Base-by-base conservation (phyloP, 2,797 vertebrate genomes). In the Chaetophractus vellerosus region DNA sequence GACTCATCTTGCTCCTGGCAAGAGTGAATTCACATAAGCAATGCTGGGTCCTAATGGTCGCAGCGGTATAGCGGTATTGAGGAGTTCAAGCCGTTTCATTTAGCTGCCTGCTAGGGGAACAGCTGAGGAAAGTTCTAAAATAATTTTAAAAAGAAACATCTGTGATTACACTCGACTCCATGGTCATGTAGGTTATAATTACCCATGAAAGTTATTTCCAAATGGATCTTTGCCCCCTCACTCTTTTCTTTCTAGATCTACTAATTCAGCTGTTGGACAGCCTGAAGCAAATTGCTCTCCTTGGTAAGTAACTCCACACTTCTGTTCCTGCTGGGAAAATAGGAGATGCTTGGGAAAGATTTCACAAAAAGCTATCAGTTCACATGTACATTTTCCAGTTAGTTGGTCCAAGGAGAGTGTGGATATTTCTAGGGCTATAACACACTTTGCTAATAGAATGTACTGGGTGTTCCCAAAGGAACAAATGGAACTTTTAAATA, bases 261-360 rank as follows among this genome's bases (percentile, higher is more conserved):
- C 66, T 97, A 94, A 68, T 81, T 91, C 88, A 88, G 72, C 78
- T 85, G 26, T 96, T 96, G 96, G 96, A 95, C 80, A 97, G 72
- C 88, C 96, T 90, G 55, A 79, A 95, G 92, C 89, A 98, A 97
- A 96, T 23, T 95, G 57, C 0, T 12, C 50, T 86, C 93, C 68
- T 97, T 96, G 88, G 83, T 96, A 98, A 97, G 90, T 88, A 88
- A 74, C 96, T 97, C 93, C 66, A 90, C 80, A 93, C 45, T 86
- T 90, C 88, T 81, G 72, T 88, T 97, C 96, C 97, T 98, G 93
- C 95, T 97, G 96, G 93, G 96, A 96, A 98, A 97, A 97, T 86
- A 97, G 88, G 83, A 97, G 94, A 92, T 97, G 90, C 95, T 95
- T 93, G 76, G 93, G 94, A 97, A 84, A 0, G 0, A 0, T 0